Evolutionary conservation across 2,113 vertebrate species (phyloP).

Genomic region (Capra hircus): DNA sequence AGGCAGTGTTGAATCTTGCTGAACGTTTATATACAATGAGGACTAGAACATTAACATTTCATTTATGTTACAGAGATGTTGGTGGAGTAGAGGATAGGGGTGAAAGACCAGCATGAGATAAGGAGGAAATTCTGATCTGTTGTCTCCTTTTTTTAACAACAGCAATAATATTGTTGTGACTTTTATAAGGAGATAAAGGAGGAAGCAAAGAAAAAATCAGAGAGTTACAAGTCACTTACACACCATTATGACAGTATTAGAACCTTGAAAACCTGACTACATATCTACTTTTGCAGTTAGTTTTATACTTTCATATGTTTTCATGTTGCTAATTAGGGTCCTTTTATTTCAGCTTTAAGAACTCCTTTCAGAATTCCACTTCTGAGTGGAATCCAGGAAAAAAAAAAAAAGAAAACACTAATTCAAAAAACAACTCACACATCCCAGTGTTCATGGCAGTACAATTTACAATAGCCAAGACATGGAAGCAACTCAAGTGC

Average conservation of each 20-base stretch:
- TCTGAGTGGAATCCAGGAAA: not conserved
- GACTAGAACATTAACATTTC: not conserved
- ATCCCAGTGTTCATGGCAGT: not conserved
- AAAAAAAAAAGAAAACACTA: not conserved
- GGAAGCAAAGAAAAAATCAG: not conserved
- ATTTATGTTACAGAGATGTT: not conserved
- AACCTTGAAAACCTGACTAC: not conserved
- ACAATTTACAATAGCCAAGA: not conserved
- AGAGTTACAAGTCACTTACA: not conserved
- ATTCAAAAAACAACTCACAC: not conserved
- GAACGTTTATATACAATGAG: not conserved
- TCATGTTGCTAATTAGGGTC: not conserved
- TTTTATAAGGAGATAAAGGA: not conserved
- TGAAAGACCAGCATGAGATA: not conserved
- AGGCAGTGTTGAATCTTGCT: not conserved
- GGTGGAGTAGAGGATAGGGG: not conserved
- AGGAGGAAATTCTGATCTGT: not conserved
- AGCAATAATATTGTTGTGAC: not conserved
- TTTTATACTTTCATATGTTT: not conserved
- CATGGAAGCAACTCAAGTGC: not conserved
- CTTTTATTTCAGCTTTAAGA: not conserved
- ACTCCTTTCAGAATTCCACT: not conserved
- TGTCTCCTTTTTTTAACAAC: not conserved
- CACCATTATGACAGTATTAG: not conserved
- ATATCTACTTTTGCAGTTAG: not conserved